Percentiles rank a stretch among this genome's conserved stretches.
Conservation (phyloP, 1,140 invertebrate species). For the Odontomachus brunneus region DNA sequence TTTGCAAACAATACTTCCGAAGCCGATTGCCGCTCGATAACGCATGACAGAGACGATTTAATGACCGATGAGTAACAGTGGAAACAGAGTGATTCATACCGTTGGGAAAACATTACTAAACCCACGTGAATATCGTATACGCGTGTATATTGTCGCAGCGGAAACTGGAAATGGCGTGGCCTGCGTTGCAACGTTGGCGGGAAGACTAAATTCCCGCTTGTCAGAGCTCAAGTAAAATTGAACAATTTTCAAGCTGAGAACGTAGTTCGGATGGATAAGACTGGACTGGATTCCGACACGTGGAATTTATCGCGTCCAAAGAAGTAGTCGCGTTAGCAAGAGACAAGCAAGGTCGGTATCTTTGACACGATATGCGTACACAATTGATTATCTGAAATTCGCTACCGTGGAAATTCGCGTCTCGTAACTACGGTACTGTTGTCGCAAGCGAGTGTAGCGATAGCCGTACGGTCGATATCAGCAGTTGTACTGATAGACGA, state of each 20-base stretch:
- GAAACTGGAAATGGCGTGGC: not conserved
- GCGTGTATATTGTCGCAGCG: not conserved
- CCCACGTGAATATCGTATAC: not conserved
- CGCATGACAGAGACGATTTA: constrained; percentile 47
- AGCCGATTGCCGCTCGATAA: constrained; percentile 27
- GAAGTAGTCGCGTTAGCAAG: not conserved
- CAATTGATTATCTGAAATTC: too few species aligned
- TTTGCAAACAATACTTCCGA: constrained; percentile 39
- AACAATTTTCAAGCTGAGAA: not conserved
- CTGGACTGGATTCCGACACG: too few species aligned
- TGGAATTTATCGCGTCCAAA: too few species aligned
- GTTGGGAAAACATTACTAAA: not conserved
- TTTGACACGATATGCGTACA: not conserved
- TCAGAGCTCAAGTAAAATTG: too few species aligned
- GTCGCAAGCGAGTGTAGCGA: not conserved
- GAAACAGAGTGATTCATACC: constrained; percentile 50
- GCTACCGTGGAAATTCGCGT: constrained; percentile 8
- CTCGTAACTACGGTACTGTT: not conserved
- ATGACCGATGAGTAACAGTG: constrained; percentile 39
- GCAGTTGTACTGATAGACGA: constrained; percentile 2
- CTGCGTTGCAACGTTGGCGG: not conserved
- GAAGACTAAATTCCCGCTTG: too few species aligned
- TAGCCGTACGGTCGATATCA: constrained; percentile 11
- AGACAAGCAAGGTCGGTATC: constrained; percentile 9
- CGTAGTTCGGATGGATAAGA: too few species aligned